Conservation (phyloP, 2,113 vertebrate species). For the Calidris pugnax region DNA sequence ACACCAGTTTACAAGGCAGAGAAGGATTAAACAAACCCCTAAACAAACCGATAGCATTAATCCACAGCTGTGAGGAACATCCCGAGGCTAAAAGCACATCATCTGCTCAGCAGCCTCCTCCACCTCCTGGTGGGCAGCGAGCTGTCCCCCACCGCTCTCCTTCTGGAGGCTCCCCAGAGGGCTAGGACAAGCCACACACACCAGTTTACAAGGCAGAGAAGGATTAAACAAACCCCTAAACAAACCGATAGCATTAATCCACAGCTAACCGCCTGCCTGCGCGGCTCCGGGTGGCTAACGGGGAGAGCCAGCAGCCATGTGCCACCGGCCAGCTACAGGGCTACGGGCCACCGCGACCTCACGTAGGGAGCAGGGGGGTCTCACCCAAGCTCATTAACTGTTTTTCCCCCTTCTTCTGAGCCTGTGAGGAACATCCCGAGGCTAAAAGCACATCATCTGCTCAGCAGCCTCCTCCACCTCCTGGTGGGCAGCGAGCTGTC, state of each 20-base stretch:
- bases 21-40: constrained; percentile 26
- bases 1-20: neutral
- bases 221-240: constrained; percentile 24
- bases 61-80: fast-evolving
- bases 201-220: constrained; percentile 6
- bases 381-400: neutral
- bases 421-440: fast-evolving
- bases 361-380: neutral
- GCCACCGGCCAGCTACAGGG: fast-evolving
- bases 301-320: neutral
- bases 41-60: neutral
- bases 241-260: neutral
- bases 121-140: fast-evolving
- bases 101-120: neutral
- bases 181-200: neutral
- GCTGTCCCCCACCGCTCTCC: fast-evolving
- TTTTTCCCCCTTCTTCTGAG: neutral
- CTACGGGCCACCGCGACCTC: fast-evolving
- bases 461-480: neutral
- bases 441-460: neutral
- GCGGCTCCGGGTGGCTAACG: fast-evolving
- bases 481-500: fast-evolving
- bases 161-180: neutral
- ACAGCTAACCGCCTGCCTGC: neutral
- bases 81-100: neutral